These are phyloP conservation scores for Bombus superbus DNA, from an alignment of 1,140 invertebrate genomes.

Conservation along the genomic window DNA sequence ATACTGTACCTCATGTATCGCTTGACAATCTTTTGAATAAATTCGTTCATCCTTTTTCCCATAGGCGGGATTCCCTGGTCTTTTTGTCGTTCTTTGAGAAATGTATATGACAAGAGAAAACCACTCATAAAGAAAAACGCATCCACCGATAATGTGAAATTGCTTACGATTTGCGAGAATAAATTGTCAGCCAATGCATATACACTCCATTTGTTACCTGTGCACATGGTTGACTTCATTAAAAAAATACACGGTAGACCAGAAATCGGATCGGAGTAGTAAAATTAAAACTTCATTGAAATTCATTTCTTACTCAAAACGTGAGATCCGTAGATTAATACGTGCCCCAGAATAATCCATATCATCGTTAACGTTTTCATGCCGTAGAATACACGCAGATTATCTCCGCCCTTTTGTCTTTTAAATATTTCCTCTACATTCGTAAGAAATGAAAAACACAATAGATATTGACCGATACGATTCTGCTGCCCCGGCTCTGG, in stretches of 20 bases:
- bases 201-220: constrained; percentile 74
- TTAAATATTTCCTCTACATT: constrained; percentile 77
- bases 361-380: constrained; percentile 81
- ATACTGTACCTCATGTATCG: constrained; percentile 79
- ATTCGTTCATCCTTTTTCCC: constrained; percentile 67
- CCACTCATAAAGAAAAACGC: constrained; percentile 83
- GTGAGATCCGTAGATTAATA: constrained; percentile 72
- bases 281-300: neutral
- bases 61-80: constrained; percentile 63
- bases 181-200: constrained; percentile 73
- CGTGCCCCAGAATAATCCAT: constrained; percentile 82
- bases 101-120: constrained; percentile 80
- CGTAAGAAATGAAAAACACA: constrained; percentile 81
- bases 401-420: constrained; percentile 65
- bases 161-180: constrained; percentile 76
- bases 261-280: neutral
- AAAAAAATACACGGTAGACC: no score
- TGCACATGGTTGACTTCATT: neutral
- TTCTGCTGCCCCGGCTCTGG: constrained; percentile 10
- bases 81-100: constrained; percentile 71
- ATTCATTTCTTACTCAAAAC: neutral
- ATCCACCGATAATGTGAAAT: constrained; percentile 81
- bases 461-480: constrained; percentile 64
- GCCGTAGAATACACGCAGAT: constrained; percentile 77
- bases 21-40: constrained; percentile 72